Percentiles rank a stretch among this genome's conserved stretches.
These are phyloP conservation scores for Folsomia manolachei DNA, from an alignment of 2,888 invertebrate species.

Conservation along the genomic window DNA sequence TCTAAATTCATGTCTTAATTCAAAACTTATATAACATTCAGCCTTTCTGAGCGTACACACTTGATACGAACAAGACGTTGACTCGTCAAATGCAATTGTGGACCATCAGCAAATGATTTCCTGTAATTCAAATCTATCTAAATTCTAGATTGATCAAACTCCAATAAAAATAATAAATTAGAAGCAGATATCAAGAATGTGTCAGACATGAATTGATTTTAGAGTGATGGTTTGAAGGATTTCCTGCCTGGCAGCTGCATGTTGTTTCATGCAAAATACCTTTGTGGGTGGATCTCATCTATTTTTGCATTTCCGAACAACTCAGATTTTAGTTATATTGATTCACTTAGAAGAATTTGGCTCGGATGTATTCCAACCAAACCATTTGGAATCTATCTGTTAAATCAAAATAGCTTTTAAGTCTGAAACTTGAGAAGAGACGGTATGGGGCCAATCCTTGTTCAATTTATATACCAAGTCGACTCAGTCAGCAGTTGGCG, in stretches of 20 bases:
- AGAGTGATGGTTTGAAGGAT: background rate
- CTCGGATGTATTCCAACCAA: conserved; percentile 1
- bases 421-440: conserved; percentile 11
- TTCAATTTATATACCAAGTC: no score
- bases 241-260: background rate
- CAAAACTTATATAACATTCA: no score
- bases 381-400: conserved; percentile 10
- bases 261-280: background rate
- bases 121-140: no score
- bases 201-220: background rate
- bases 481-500: background rate
- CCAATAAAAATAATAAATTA: background rate
- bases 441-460: conserved; percentile 10
- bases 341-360: background rate
- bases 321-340: conserved; percentile 4
- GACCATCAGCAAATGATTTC: no score
- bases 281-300: no score
- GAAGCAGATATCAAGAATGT: background rate
- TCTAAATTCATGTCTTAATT: no score
- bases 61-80: no score
- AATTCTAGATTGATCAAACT: no score
- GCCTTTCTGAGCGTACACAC: no score
- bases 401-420: conserved; percentile 4
- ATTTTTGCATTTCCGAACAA: background rate
- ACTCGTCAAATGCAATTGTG: no score